phyloP scores from a whole-genome alignment of 2,888 invertebrate genomes.

The Trichogramma dendrolimi region DNA sequence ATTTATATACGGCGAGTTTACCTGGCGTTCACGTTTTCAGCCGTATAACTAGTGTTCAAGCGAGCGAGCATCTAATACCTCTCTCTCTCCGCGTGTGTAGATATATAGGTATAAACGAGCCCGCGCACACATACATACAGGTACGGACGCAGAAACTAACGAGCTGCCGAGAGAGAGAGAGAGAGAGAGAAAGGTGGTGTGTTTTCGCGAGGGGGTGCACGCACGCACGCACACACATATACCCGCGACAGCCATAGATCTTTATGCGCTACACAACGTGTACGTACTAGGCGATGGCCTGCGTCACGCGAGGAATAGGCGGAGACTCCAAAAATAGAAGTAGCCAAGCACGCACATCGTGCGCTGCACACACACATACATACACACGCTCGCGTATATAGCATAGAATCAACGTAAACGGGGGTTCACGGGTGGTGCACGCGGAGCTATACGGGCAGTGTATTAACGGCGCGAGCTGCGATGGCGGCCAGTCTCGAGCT shows the following conservation, averaged over 20 bases:
- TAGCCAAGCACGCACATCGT: constrained; percentile 38
- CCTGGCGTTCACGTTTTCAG: too few species aligned
- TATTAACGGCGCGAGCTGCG: too few species aligned
- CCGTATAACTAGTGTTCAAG: too few species aligned
- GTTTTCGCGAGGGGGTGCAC: background rate
- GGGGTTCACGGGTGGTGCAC: too few species aligned
- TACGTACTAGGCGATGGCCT: constrained; percentile 25
- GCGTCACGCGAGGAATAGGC: constrained; percentile 51
- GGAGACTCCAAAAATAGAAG: constrained; percentile 52
- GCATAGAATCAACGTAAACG: too few species aligned
- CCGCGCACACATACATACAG: background rate
- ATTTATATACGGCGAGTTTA: too few species aligned
- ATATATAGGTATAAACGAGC: background rate
- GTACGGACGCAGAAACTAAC: background rate
- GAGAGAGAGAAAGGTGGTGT: constrained; percentile 2
- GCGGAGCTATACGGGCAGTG: too few species aligned
- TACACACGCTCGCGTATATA: too few species aligned
- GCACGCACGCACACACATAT: background rate
- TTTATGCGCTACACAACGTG: too few species aligned
- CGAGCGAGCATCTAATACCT: too few species aligned
- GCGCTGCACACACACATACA: background rate
- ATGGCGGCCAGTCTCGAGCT: too few species aligned
- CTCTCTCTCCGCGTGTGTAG: too few species aligned
- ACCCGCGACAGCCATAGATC: background rate
- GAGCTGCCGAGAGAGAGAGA: background rate